These are phyloP conservation scores for Psittacula echo DNA, from an alignment of 2,797 vertebrate genomes.

Conservation along the genomic window DNA sequence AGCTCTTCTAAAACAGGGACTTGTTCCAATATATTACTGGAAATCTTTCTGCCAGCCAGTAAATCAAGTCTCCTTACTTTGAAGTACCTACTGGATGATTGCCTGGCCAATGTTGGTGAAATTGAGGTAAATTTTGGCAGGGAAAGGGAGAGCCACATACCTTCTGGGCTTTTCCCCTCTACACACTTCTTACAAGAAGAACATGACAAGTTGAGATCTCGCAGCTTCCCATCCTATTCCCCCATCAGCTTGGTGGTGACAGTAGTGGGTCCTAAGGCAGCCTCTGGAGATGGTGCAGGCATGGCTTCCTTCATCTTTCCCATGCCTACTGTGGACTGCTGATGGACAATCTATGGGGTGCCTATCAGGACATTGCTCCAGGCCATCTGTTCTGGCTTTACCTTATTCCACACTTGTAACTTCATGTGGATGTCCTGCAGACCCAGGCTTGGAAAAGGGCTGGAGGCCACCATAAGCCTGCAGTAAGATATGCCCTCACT, in stretches of 20 bases:
- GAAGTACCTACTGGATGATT: neutral
- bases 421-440: neutral
- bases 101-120: neutral
- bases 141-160: neutral
- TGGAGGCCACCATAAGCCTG: neutral
- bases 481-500: neutral
- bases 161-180: neutral
- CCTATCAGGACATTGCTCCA: neutral
- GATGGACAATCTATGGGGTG: neutral
- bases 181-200: neutral
- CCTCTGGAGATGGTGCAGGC: neutral
- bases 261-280: neutral
- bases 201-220: neutral
- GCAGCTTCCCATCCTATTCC: neutral
- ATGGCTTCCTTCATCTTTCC: neutral
- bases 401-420: neutral
- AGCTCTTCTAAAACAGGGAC: neutral
- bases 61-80: neutral
- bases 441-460: neutral
- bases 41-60: neutral
- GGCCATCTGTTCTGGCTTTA: neutral
- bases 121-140: neutral
- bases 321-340: neutral
- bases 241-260: neutral
- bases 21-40: neutral